phyloP scores from a whole-genome alignment of 2,113 vertebrate species.

The Dermatemys mawii region DNA sequence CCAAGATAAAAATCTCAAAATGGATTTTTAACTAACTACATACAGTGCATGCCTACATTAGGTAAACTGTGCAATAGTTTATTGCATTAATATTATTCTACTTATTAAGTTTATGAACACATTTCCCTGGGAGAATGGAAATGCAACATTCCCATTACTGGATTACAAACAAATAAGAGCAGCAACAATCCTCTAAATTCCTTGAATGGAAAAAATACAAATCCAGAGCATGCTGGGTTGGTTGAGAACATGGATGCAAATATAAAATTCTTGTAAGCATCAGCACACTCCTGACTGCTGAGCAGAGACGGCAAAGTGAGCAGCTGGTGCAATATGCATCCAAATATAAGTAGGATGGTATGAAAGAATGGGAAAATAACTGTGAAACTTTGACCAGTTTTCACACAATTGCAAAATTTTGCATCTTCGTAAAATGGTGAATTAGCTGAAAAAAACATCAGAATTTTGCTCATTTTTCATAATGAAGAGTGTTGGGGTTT shows the following conservation, averaged over 20 bases:
- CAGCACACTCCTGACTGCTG: neutral
- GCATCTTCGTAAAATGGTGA: neutral
- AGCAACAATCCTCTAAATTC: slow-evolving; percentile 32
- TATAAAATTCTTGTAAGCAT: neutral
- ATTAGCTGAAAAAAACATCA: neutral
- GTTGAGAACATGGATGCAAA: neutral
- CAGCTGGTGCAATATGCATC: neutral
- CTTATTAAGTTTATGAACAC: slow-evolving; percentile 43
- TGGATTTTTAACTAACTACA: neutral
- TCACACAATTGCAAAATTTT: neutral
- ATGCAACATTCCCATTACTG: slow-evolving; percentile 53
- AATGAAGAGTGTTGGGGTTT: accelerated
- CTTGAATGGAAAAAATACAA: slow-evolving; percentile 26
- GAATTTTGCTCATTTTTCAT: no score
- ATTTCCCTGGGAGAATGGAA: slow-evolving; percentile 59
- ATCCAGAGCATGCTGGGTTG: neutral
- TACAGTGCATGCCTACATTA: neutral
- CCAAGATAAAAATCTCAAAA: neutral
- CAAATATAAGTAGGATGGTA: accelerated
- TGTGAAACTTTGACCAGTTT: neutral
- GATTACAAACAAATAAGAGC: neutral
- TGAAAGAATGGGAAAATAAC: neutral
- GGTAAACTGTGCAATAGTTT: neutral
- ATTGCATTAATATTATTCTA: neutral
- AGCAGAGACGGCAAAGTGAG: neutral